Evolutionary conservation across 1,140 invertebrate genomes (phyloP).

Genomic region (Centruroides vittatus): DNA sequence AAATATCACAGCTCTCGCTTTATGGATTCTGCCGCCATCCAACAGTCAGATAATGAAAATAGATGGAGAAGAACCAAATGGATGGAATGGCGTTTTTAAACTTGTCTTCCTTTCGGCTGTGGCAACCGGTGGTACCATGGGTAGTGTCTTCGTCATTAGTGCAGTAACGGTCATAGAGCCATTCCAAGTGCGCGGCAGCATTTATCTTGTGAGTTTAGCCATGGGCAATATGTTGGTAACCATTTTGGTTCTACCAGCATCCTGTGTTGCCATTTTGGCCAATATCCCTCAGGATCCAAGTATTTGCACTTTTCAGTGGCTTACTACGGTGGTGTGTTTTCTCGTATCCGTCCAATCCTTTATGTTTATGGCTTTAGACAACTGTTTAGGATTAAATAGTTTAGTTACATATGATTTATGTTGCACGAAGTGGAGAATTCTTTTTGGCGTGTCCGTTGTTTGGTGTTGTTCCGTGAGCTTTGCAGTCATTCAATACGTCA

Average conservation of each 20-base stretch:
- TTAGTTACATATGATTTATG: constrained; percentile 14
- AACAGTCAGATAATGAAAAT: too few species aligned
- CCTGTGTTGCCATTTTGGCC: constrained; percentile 44
- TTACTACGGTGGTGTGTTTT: constrained; percentile 45
- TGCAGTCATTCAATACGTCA: constrained; percentile 36
- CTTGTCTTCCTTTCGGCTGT: constrained; percentile 48
- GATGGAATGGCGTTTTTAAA: constrained; percentile 48
- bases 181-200: constrained; percentile 41
- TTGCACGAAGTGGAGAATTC: constrained; percentile 17
- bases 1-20: too few species aligned
- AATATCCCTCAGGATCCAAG: constrained; percentile 40
- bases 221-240: constrained; percentile 57
- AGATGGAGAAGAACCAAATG: too few species aligned
- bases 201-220: constrained; percentile 60
- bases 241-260: constrained; percentile 50
- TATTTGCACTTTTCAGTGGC: constrained; percentile 51
- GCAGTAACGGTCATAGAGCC: constrained; percentile 36
- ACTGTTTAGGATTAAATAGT: constrained; percentile 16
- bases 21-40: too few species aligned
- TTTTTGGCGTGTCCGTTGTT: constrained; percentile 37
- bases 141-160: constrained; percentile 59
- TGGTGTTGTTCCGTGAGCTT: constrained; percentile 35
- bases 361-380: constrained; percentile 45
- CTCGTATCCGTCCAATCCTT: constrained; percentile 48
- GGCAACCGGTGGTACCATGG: constrained; percentile 49